Evolutionary conservation across 2,113 vertebrate genomes (phyloP), one percentile per base, ranked within the genome.

Genomic region (Pteropus alecto): DNA sequence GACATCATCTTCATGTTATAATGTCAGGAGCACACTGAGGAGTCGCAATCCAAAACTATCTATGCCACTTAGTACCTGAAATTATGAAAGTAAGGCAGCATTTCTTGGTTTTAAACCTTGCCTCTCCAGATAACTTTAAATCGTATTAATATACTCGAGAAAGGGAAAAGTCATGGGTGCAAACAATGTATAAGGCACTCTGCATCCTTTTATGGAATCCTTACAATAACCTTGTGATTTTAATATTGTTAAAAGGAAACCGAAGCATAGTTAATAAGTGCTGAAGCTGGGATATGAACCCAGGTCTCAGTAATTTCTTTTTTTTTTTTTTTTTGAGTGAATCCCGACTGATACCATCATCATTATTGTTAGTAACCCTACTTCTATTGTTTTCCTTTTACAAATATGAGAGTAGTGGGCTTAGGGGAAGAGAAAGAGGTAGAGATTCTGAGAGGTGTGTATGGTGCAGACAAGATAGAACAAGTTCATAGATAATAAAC

Each of bases 101-200:
- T 70, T 67, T 74, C 63, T 92, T 76, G 84, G 63, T 90, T 96
- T 81, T 87, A 84, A 94, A 67, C 46, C 51, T 97, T 38, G 56
- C 46, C 35, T 60, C 65, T 86, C 46, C 54, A 71, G 51, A 38
- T 51, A 54, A 65, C 70, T 87, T 87, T 81, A 82, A 88, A 91
- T 71, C 38, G 92, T 71, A 70, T 78, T 81, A 92, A 51, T 63
- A 43, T 22, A 65, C 33, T 86, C 87, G 86, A 95, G 35, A 83
- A 94, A 33, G 8, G 46, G 22, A 7, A 51, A 63, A 94, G 19
- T 16, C 76, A 81, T 43, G 46, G 38, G 60, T 56, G 15, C 68
- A 88, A 87, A 94, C 7, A 82, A 35, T 65, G 38, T 33, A 54
- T 33, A 71, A 82, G 70, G 46, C 19, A 41, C 6, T 93, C 84